Base-by-base conservation (phyloP, 2,113 vertebrate genomes). In the Colius striatus region DNA sequence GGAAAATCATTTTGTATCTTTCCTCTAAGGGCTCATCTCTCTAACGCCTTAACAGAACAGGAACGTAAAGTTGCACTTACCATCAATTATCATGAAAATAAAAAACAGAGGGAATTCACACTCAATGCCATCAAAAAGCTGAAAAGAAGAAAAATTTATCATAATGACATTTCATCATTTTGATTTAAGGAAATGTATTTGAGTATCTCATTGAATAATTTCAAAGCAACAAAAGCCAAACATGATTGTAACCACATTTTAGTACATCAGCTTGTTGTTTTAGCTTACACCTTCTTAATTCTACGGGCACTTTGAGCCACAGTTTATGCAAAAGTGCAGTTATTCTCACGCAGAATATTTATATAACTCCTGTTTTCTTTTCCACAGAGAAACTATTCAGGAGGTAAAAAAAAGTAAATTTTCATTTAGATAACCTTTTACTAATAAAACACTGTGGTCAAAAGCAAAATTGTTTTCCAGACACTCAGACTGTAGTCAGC, bases 81-180 rank as follows among this genome's bases (percentile, higher is more conserved):
- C 99, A 94, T 99, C 99, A 92, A 99, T 99, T 97, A 99, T 99
- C 99, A 99, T 99, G 97, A 99, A 99, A 98, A 99, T 98, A 95
- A 99, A 99, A 97, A 99, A 99, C 75, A 99, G 97, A 77, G 99
- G 99, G 96, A 99, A 99, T 98, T 99, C 99, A 96, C 99, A 99
- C 95, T 99, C 99, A 86, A 99, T 99, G 83, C 99, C 99, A 95
- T 99, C 99, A 97, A 99, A 99, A 54, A 99, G 98, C 99, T 99
- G 97, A 53, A 97, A 97, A 88, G 61, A 93, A 91, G 50, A 73
- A 97, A 97, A 95, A 93, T 25, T n/a, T 93, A 94, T 96, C 84
- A 95, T 41, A 41, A 41, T 41, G 43, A 63, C 14, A 41, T n/a
- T 66, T 91, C 3, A 63, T 58, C 5, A 51, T 32, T 87, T 86